Conservation (phyloP, 2,888 invertebrate genomes). For the Pyrrhosoma nymphula region DNA sequence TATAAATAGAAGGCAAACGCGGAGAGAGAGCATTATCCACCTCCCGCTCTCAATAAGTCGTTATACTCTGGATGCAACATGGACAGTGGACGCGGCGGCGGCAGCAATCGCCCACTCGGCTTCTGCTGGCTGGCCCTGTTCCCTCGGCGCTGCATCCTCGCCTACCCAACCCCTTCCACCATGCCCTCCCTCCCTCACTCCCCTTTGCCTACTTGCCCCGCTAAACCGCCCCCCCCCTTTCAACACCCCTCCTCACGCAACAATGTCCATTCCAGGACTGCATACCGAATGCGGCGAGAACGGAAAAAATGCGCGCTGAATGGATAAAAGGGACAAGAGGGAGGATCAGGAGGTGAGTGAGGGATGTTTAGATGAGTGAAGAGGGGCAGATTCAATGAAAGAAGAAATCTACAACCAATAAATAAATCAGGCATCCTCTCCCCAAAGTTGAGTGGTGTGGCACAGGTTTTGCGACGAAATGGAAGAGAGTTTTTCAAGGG, state of each 20-base stretch:
- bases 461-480: no score
- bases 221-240: not conserved
- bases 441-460: no score
- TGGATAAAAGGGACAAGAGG: not conserved
- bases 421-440: no score
- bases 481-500: no score
- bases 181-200: not conserved
- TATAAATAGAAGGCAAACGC: not conserved
- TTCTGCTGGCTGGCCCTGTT: not conserved
- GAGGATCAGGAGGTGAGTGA: not conserved
- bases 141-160: not conserved
- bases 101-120: not conserved
- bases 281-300: constrained; percentile 1
- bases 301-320: constrained; percentile 31
- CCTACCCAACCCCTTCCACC: not conserved
- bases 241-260: not conserved
- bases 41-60: constrained; percentile 25
- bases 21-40: not conserved
- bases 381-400: no score
- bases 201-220: not conserved
- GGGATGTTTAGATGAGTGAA: not conserved
- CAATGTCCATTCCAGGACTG: constrained; percentile 20
- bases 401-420: no score
- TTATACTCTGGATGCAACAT: not conserved
- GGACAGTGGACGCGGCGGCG: not conserved